Conservation (phyloP, 2,113 vertebrate species). For the Xyliphius kryptos region DNA sequence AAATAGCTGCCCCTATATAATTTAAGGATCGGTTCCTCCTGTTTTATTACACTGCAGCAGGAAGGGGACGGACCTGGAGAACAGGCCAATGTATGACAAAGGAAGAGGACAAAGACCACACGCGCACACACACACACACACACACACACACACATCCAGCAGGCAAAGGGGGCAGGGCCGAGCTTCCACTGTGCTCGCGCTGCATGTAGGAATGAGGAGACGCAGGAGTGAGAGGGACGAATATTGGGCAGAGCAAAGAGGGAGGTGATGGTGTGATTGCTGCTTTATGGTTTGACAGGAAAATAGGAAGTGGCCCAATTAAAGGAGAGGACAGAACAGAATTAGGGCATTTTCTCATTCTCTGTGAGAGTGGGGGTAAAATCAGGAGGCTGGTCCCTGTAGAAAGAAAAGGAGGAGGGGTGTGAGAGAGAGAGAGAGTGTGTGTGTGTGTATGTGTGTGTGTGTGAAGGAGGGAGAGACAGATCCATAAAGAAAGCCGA, state of each 20-base stretch:
- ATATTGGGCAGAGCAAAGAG: neutral
- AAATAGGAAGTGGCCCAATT: neutral
- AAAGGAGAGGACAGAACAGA: constrained; percentile 2
- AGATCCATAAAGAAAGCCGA: too few relatives aligned
- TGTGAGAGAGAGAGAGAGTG: neutral
- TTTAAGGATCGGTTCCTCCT: too few relatives aligned
- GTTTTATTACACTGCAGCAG: neutral
- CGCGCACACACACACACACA: neutral
- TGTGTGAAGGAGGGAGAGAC: neutral
- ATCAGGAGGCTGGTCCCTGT: neutral
- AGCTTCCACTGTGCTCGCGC: neutral
- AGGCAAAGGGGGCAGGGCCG: neutral
- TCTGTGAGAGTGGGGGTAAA: constrained; percentile 1
- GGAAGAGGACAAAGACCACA: constrained; percentile 1
- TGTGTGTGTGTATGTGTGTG: neutral
- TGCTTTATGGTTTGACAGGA: constrained; percentile 1
- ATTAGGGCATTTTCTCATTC: neutral
- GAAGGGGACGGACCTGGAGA: neutral
- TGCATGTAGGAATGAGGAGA: neutral
- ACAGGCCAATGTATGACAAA: neutral
- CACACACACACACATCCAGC: neutral
- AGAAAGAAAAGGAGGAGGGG: neutral
- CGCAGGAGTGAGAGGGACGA: neutral
- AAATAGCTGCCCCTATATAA: too few relatives aligned
- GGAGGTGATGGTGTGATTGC: neutral